Evolutionary conservation across 1,140 invertebrate species (phyloP).

Genomic region (Lepidotrigona ventralis): DNA sequence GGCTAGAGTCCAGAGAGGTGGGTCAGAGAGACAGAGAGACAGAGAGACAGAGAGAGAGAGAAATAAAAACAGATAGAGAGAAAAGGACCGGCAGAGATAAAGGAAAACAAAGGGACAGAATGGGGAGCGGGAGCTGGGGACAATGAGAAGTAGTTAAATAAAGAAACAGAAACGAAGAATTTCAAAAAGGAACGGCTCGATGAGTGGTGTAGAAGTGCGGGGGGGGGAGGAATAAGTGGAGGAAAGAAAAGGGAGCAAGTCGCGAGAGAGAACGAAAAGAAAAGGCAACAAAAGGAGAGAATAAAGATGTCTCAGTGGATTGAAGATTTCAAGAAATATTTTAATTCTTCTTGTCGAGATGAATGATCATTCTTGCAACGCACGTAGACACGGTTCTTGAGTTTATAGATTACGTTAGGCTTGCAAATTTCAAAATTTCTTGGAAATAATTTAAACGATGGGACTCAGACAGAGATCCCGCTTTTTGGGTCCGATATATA

Average conservation of each 20-base stretch:
- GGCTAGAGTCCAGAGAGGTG: not conserved
- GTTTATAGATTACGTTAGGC: too few relatives aligned
- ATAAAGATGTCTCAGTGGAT: not conserved
- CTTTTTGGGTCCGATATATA: too few relatives aligned
- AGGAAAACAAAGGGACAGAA: constrained; percentile 12
- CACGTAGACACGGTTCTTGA: not conserved
- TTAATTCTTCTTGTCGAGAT: not conserved
- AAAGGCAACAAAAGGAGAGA: not conserved
- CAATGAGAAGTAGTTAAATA: constrained; percentile 28
- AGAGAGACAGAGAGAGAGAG: not conserved
- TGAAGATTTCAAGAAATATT: not conserved
- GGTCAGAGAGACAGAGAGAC: not conserved
- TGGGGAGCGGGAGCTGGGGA: not conserved
- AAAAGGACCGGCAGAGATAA: not conserved
- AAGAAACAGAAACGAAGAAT: constrained; percentile 13
- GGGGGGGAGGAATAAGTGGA: constrained; percentile 18
- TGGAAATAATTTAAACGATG: too few relatives aligned
- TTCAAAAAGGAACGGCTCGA: not conserved
- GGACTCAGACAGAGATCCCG: too few relatives aligned
- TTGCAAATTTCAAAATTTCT: too few relatives aligned
- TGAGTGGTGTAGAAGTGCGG: not conserved
- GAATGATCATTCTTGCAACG: not conserved
- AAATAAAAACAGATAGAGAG: not conserved
- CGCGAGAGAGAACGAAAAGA: not conserved
- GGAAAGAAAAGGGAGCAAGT: constrained; percentile 8